phyloP scores from a whole-genome alignment of 2,113 vertebrate genomes.

The Lucifuga dentata region DNA sequence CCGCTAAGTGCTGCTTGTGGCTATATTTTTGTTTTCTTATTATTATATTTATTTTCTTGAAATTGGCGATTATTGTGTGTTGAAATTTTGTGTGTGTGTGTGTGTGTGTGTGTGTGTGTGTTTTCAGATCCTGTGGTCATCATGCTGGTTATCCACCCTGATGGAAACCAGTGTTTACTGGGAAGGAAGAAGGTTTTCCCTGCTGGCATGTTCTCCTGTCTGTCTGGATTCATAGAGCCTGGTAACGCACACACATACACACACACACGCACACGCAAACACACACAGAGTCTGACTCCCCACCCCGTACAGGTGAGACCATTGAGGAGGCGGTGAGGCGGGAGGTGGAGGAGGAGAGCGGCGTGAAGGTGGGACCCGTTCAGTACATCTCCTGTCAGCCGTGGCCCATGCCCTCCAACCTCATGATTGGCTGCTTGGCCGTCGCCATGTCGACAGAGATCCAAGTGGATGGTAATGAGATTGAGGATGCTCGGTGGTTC shows the following conservation, averaged over 20 bases:
- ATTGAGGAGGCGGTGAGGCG: constrained; percentile 93
- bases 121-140: constrained; percentile 94
- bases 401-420: constrained; percentile 96
- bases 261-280: neutral
- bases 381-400: constrained; percentile 92
- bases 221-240: constrained; percentile 96
- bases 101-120: neutral
- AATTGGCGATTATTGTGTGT: no score
- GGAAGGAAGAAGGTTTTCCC: constrained; percentile 93
- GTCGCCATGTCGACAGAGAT: constrained; percentile 91
- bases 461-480: constrained; percentile 92
- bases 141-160: constrained; percentile 96
- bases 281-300: neutral
- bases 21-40: no score
- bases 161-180: constrained; percentile 92
- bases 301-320: constrained; percentile 84
- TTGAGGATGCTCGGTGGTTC: constrained; percentile 96
- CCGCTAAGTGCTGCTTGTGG: no score
- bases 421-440: constrained; percentile 95
- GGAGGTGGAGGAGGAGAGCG: constrained; percentile 93
- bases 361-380: constrained; percentile 90
- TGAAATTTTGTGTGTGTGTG: no score
- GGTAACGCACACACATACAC: constrained; percentile 75
- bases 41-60: no score
- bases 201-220: constrained; percentile 90